Base-by-base conservation (phyloP, 2,888 invertebrate genomes). In the Cistogaster globosa region DNA sequence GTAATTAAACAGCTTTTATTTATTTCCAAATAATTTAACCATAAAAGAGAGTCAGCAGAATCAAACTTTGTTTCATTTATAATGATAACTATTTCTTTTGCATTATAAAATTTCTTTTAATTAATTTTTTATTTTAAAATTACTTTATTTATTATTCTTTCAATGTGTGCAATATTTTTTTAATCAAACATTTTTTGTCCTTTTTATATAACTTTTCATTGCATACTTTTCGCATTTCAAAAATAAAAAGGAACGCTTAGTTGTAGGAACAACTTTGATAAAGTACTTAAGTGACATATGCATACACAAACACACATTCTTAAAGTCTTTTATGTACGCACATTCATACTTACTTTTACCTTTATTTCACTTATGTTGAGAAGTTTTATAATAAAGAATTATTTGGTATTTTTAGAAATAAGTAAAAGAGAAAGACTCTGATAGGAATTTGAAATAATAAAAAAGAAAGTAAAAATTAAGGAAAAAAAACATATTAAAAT, bases 401-500 rank as follows among this genome's bases (percentile, higher is more conserved):
- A 68, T 62, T 74, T 72, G 45, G 20, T 72, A 53, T 76, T 76
- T 26, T 69, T 48, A 32, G 51, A 36, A 36, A 58, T 26, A 62
- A 9, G 18, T 57, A 4, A 26, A 22, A 12, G 22, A n/a, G 18
- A 18, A 62, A 69, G 38, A 51, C 22, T 55, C 22, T 38, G 14
- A 0, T 20, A 45, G 36, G 48, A 60, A 75, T 65, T 75, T 62
- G n/a, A 55, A 48, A 71, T 42, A 42, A 42, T 42, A 69, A 51
- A 69, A 51, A 55, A 22, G 5, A 57, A 32, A 16, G 42, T n/a
- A 57, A 88, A 88, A 89, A 88, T 89, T 88, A 88, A 89, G 9
- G 7, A 51, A 18, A 45, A 57, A 71, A 79, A 90, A 88, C 89
- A 92, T 91, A 91, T 91, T 91, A 91, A 91, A 91, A 91, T 92